phyloP scores from a whole-genome alignment of 2,888 invertebrate species.

The Litoditis marina region DNA sequence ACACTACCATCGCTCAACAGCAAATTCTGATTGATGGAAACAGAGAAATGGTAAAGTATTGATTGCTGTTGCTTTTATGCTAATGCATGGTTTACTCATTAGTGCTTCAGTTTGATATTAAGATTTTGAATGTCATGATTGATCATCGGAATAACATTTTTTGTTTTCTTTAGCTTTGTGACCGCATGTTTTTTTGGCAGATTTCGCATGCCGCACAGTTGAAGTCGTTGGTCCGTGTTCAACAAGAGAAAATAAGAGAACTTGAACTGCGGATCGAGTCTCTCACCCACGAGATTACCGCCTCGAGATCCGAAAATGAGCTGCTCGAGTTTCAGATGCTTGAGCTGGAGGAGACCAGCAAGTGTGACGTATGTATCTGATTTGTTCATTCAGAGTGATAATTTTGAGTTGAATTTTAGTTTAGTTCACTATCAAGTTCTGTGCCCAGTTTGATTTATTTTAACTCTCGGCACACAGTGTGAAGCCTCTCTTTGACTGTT shows the following conservation, averaged over 20 bases:
- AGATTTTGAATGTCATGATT: not conserved
- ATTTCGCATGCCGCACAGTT: constrained; percentile 38
- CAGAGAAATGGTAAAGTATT: constrained; percentile 36
- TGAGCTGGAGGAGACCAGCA: constrained; percentile 39
- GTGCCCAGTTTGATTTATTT: too few relatives aligned
- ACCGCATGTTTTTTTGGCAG: constrained; percentile 18
- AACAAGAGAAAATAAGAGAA: constrained; percentile 31
- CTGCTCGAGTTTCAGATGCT: constrained; percentile 58
- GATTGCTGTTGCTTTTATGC: too few relatives aligned
- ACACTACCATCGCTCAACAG: constrained; percentile 49
- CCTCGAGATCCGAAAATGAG: constrained; percentile 48
- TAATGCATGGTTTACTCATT: too few relatives aligned
- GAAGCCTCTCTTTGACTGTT: too few relatives aligned
- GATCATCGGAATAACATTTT: not conserved
- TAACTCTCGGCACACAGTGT: too few relatives aligned
- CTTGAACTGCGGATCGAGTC: constrained; percentile 34
- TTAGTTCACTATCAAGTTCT: too few relatives aligned
- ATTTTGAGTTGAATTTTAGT: too few relatives aligned
- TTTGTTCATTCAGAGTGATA: too few relatives aligned
- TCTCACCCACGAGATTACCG: constrained; percentile 23
- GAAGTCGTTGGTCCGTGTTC: constrained; percentile 33
- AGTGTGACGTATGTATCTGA: constrained; percentile 5
- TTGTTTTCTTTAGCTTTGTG: not conserved
- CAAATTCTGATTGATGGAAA: constrained; percentile 42
- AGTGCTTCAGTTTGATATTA: too few relatives aligned